These are phyloP conservation scores for Psittacula cyanocephala DNA, from an alignment of 2,113 vertebrate genomes.

Conservation along the genomic window DNA sequence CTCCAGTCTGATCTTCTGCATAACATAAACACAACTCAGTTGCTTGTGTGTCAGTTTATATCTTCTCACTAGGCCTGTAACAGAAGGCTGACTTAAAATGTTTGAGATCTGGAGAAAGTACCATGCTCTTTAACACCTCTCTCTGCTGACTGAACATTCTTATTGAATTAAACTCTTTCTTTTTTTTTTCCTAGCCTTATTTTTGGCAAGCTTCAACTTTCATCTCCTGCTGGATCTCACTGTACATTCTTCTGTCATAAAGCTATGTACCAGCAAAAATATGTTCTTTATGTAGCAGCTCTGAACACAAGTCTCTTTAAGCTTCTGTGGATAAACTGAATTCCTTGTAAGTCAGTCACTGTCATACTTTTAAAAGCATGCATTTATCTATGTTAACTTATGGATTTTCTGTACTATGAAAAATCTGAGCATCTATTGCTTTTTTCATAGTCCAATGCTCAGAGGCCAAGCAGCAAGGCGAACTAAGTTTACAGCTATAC, in stretches of 20 bases:
- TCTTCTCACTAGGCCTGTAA: not conserved
- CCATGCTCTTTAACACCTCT: not conserved
- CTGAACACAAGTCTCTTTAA: not conserved
- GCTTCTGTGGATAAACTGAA: not conserved
- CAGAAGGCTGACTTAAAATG: not conserved
- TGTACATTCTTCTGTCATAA: not conserved
- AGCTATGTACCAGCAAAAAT: not conserved
- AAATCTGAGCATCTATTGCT: not conserved
- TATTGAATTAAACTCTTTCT: not conserved
- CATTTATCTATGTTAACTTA: not conserved
- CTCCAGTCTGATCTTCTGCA: not conserved
- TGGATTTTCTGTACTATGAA: not conserved
- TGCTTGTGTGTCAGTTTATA: not conserved
- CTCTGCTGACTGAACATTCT: not conserved
- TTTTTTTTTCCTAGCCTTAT: not conserved
- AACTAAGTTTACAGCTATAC: not conserved
- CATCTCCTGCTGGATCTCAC: not conserved
- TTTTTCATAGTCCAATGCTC: not conserved
- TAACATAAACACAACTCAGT: not conserved
- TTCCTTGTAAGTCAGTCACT: not conserved
- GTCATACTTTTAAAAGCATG: not conserved
- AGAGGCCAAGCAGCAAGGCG: not conserved
- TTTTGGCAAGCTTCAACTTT: not conserved
- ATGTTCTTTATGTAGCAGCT: not conserved
- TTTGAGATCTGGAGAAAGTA: not conserved